Percentiles rank a stretch among this genome's conserved stretches.
Conservation (phyloP, 2,888 invertebrate species). For the Xylophagus ater region DNA sequence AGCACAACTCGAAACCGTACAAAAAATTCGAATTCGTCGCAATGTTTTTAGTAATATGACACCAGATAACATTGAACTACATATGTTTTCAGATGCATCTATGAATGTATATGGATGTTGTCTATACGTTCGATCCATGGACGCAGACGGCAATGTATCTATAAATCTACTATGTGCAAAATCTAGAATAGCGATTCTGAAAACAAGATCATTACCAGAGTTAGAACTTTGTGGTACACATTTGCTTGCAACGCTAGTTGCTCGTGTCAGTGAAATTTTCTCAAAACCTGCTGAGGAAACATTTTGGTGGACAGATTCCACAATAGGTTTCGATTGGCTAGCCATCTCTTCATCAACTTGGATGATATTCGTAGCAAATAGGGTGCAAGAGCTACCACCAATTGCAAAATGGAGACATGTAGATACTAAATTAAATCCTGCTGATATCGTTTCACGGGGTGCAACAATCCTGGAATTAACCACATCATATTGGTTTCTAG, state of each 20-base stretch:
- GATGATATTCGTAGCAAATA: not conserved
- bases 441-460: not conserved
- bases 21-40: constrained; percentile 11
- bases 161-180: constrained; percentile 9
- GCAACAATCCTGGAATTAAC: too few relatives aligned
- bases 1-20: not conserved
- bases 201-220: constrained; percentile 20
- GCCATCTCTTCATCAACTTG: not conserved
- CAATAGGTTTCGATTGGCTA: constrained; percentile 22
- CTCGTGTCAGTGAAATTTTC: constrained; percentile 10
- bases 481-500: too few relatives aligned
- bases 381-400: not conserved
- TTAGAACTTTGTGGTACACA: constrained; percentile 25
- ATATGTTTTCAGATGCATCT: constrained; percentile 16
- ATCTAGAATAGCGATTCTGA: constrained; percentile 13
- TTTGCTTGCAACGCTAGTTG: constrained; percentile 19
- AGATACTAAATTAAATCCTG: not conserved
- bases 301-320: constrained; percentile 23
- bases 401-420: not conserved
- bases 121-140: constrained; percentile 6
- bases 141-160: not conserved
- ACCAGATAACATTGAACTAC: constrained; percentile 2
- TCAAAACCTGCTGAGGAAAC: constrained; percentile 6
- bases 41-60: constrained; percentile 1
- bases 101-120: constrained; percentile 7